Evolutionary conservation across 2,888 invertebrate species (phyloP).

Genomic region (Meghimatium bilineatum): DNA sequence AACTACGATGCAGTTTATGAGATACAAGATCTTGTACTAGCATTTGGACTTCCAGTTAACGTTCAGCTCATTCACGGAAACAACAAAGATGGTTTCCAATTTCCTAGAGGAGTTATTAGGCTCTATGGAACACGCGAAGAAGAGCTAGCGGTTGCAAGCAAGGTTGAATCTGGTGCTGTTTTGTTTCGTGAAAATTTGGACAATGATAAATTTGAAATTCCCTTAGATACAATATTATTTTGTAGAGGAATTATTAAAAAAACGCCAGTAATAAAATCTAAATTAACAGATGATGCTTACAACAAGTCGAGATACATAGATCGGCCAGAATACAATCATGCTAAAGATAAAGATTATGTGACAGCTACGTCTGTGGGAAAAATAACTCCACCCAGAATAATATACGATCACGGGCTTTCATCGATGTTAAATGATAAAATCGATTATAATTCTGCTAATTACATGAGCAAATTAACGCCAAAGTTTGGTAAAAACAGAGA

Average conservation of each 20-base stretch:
- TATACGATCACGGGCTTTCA: background rate
- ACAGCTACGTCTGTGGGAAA: constrained; percentile 45
- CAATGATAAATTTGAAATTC: constrained; percentile 38
- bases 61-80: constrained; percentile 67
- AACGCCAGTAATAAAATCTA: constrained; percentile 42
- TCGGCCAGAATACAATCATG: background rate
- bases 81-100: constrained; percentile 50
- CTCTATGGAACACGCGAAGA: constrained; percentile 66
- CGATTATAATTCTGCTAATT: background rate
- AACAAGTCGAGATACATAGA: background rate
- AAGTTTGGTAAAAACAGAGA: background rate
- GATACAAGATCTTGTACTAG: constrained; percentile 68
- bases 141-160: constrained; percentile 59
- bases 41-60: constrained; percentile 68
- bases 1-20: constrained; percentile 72
- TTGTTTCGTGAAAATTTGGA: background rate
- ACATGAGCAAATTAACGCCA: background rate
- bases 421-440: background rate
- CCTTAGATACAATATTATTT: constrained; percentile 24
- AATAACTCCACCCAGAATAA: background rate
- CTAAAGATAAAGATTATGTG: constrained; percentile 40
- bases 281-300: constrained; percentile 13
- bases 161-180: constrained; percentile 48
- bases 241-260: constrained; percentile 39
- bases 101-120: constrained; percentile 60